Conservation (phyloP, 2,113 vertebrate genomes). For the Actenoides lindsayi region DNA sequence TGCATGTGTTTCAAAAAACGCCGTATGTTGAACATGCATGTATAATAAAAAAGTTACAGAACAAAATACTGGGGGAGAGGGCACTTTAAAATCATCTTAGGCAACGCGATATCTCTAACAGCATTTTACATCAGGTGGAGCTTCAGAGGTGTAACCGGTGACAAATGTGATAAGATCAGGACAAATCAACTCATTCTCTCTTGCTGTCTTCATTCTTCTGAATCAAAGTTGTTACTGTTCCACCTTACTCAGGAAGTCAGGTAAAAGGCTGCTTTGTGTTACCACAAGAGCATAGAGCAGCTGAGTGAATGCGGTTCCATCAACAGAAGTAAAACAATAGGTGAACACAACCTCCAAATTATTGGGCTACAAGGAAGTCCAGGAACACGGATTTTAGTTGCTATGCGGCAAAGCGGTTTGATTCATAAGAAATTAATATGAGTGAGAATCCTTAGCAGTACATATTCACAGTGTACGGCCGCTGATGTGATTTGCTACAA, state of each 20-base stretch:
- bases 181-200: background rate
- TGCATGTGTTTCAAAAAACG: background rate
- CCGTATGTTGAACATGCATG: accelerated
- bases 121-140: background rate
- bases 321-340: background rate
- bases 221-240: background rate
- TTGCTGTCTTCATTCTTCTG: background rate
- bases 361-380: background rate
- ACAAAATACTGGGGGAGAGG: background rate
- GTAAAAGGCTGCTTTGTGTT: background rate
- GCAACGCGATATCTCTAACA: background rate
- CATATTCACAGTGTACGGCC: background rate
- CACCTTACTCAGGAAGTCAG: background rate
- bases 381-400: background rate
- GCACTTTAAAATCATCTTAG: background rate
- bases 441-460: background rate
- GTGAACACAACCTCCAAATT: background rate
- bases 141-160: background rate
- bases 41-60: background rate
- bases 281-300: background rate
- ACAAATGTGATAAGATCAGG: background rate
- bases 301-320: background rate
- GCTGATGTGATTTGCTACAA: background rate
- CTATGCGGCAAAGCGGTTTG: background rate
- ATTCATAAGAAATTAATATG: background rate